Evolutionary conservation across 2,888 invertebrate genomes (phyloP).

Genomic region (Coelinius sp.): DNA sequence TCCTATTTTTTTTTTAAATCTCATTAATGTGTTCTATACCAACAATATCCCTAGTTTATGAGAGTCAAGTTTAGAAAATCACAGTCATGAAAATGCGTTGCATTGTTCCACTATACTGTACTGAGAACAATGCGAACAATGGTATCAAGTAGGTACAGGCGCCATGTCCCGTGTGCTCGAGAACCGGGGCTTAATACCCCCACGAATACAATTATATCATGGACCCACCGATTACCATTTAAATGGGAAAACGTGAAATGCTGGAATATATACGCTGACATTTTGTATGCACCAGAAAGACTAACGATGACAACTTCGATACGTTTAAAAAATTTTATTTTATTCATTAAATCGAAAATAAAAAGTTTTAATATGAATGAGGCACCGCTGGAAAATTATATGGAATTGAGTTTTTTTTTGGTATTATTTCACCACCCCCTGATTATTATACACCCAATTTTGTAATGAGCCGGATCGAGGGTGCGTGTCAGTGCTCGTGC

Average conservation of each 20-base stretch:
- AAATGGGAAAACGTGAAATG: slow-evolving; percentile 71
- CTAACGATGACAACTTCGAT: background rate
- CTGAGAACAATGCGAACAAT: slow-evolving; percentile 52
- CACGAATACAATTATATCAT: slow-evolving; percentile 70
- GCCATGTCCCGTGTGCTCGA: slow-evolving; percentile 54
- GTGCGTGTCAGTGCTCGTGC: slow-evolving; percentile 58
- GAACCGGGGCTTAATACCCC: slow-evolving; percentile 63
- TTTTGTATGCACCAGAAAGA: background rate
- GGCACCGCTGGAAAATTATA: too few relatives aligned
- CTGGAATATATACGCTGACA: slow-evolving; percentile 60
- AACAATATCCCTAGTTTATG: background rate
- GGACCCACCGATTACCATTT: slow-evolving; percentile 70
- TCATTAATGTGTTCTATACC: background rate
- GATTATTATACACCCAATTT: slow-evolving; percentile 63
- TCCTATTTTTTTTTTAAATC: too few relatives aligned
- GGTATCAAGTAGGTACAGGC: slow-evolving; percentile 38
- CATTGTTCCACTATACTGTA: slow-evolving; percentile 2
- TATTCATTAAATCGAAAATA: slow-evolving; percentile 1
- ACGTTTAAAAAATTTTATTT: background rate
- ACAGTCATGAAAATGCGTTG: background rate
- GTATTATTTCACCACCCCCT: slow-evolving; percentile 43
- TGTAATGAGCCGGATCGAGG: slow-evolving; percentile 61
- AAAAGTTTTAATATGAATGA: background rate
- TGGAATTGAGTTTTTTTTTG: background rate
- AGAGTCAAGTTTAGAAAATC: background rate